Conservation (phyloP, 2,113 vertebrate species). For the Piprites chloris region DNA sequence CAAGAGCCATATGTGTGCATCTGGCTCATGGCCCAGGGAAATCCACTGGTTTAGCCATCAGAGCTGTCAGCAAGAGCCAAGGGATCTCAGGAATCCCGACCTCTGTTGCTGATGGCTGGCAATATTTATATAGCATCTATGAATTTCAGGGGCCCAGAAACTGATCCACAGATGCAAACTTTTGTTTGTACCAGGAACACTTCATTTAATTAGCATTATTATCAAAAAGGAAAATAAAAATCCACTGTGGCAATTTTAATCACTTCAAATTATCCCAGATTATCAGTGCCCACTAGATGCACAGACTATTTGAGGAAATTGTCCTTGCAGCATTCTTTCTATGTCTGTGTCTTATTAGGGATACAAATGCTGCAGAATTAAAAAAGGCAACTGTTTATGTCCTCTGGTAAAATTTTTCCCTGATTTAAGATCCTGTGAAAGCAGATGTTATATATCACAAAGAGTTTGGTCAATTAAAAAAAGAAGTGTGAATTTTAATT, state of each 20-base stretch:
- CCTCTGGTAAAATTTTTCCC: not conserved
- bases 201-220: not conserved
- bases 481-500: not conserved
- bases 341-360: not conserved
- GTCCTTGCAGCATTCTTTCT: not conserved
- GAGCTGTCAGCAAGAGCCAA: not conserved
- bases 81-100: not conserved
- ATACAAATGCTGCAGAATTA: not conserved
- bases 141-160: not conserved
- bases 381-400: not conserved
- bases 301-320: not conserved
- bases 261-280: not conserved
- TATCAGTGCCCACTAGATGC: not conserved
- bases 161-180: not conserved
- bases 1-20: not conserved
- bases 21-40: not conserved
- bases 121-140: not conserved
- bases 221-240: not conserved
- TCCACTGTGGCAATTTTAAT: not conserved
- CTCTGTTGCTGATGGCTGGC: not conserved
- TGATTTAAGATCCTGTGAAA: not conserved
- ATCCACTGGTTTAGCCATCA: not conserved
- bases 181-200: not conserved
- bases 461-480: not conserved
- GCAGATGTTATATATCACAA: not conserved